Conservation (phyloP, 2,113 vertebrate species). For the Percopsis transmontana region DNA sequence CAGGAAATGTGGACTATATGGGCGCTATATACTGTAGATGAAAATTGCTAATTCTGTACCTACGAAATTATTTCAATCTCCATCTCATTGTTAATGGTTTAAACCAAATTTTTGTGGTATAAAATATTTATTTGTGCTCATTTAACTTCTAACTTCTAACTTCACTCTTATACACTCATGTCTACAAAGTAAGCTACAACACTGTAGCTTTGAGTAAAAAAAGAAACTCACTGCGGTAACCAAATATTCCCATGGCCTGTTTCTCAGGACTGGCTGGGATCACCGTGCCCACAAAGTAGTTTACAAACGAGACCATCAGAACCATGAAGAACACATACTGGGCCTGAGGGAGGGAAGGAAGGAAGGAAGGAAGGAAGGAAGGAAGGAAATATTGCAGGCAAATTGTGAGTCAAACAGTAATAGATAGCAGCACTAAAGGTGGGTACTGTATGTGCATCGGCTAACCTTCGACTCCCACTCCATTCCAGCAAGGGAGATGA, state of each 20-base stretch:
- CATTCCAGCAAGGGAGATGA: slow-evolving; percentile 75
- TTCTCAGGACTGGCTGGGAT: slow-evolving; percentile 60
- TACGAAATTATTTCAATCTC: no score
- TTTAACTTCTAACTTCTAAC: no score
- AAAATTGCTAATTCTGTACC: no score
- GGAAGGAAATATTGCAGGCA: not conserved
- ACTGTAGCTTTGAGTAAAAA: not conserved
- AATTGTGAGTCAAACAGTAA: not conserved
- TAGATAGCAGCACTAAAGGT: not conserved
- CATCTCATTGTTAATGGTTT: no score
- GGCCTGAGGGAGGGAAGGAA: slow-evolving; percentile 50
- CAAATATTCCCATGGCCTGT: slow-evolving; percentile 75
- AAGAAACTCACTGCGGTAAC: slow-evolving; percentile 65
- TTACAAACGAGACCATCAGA: slow-evolving; percentile 74
- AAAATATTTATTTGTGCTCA: no score
- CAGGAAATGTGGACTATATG: no score
- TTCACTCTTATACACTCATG: no score
- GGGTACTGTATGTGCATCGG: not conserved
- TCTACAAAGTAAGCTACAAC: not conserved
- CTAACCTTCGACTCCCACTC: slow-evolving; percentile 77
- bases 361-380: not conserved
- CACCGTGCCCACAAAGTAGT: slow-evolving; percentile 75
- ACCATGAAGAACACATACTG: slow-evolving; percentile 77
- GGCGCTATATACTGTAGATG: no score
- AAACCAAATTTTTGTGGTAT: no score